phyloP scores from a whole-genome alignment of 2,113 vertebrate genomes.

The Octodon degus region DNA sequence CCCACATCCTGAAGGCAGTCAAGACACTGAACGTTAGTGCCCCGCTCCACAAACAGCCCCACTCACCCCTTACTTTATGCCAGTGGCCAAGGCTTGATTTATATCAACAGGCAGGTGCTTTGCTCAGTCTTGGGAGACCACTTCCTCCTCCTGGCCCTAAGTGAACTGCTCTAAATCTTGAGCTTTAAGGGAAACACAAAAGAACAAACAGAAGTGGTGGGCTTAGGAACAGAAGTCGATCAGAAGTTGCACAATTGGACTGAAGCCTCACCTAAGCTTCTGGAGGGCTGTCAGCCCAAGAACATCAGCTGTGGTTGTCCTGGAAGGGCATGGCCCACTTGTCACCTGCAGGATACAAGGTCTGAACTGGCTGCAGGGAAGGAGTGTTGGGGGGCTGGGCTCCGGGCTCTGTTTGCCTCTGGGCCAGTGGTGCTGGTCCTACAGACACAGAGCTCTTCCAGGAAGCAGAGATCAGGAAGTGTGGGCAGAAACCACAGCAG shows the following conservation, averaged over 20 bases:
- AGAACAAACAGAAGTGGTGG: background rate
- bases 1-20: constrained; percentile 94
- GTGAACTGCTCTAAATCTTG: background rate
- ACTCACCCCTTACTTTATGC: background rate
- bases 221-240: background rate
- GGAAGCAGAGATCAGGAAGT: background rate
- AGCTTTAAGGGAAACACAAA: background rate
- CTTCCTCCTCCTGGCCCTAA: background rate
- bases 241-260: background rate
- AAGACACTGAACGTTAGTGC: constrained; percentile 31
- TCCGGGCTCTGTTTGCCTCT: background rate
- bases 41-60: background rate
- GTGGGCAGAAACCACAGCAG: background rate
- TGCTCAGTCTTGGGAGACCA: background rate
- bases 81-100: background rate
- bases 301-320: fast-evolving
- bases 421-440: too few relatives aligned
- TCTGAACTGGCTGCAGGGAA: background rate
- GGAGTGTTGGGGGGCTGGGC: background rate
- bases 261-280: background rate
- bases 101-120: background rate
- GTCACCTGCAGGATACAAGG: too few relatives aligned
- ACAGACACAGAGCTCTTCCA: background rate
- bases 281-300: background rate
- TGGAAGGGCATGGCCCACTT: background rate